Percentiles rank a stretch among this genome's conserved stretches.
These are phyloP conservation scores for Nycticorax nycticorax DNA, from an alignment of 2,113 vertebrate species.

Conservation along the genomic window DNA sequence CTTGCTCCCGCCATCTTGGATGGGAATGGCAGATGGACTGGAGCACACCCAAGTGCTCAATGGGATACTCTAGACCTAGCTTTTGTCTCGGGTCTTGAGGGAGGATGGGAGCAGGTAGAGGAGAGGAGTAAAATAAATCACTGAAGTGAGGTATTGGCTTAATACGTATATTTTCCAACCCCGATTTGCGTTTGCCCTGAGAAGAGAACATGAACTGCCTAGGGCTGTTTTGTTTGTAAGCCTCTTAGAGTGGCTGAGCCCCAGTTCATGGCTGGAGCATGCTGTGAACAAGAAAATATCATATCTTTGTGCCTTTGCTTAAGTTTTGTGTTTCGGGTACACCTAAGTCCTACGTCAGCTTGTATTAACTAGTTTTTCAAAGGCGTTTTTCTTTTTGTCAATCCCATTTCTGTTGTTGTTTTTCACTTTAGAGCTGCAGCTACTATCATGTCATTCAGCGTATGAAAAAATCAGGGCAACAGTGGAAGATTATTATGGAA, in stretches of 20 bases:
- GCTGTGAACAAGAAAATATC: background rate
- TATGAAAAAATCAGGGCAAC: background rate
- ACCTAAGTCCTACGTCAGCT: background rate
- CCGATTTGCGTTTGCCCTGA: background rate
- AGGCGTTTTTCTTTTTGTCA: background rate
- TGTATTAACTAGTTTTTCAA: background rate
- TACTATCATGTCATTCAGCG: background rate
- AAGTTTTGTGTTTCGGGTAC: background rate
- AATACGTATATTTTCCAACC: background rate
- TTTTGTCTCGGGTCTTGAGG: background rate
- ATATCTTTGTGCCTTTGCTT: background rate
- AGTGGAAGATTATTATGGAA: background rate
- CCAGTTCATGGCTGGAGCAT: background rate
- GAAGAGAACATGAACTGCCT: background rate
- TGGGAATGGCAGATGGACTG: background rate
- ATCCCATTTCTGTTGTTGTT: background rate
- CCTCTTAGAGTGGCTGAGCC: background rate
- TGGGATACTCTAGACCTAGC: background rate
- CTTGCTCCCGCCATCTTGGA: fast-evolving
- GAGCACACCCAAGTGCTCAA: background rate
- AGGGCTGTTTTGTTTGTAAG: background rate
- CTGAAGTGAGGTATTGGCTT: background rate
- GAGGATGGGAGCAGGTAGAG: background rate
- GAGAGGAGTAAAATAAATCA: background rate
- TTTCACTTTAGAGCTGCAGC: background rate